phyloP scores from a whole-genome alignment of 2,888 invertebrate species.

The Eueremaeus valkanovi region DNA sequence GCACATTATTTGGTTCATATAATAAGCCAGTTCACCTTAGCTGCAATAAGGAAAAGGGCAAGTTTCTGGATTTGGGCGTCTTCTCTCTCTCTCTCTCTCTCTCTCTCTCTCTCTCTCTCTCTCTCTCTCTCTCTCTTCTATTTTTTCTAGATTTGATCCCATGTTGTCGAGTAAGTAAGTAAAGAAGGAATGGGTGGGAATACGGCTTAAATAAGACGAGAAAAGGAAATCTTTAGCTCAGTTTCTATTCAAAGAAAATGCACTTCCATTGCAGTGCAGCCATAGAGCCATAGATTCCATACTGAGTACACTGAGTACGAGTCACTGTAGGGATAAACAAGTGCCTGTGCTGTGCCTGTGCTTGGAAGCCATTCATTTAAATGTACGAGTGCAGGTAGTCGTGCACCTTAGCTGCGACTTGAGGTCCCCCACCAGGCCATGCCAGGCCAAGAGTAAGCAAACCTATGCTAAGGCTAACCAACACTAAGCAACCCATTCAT shows the following conservation, averaged over 20 bases:
- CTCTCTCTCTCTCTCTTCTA: conserved; percentile 12
- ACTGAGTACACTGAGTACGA: no score
- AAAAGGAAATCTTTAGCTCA: conserved; percentile 34
- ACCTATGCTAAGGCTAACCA: not conserved
- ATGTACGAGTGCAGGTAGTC: conserved; percentile 27
- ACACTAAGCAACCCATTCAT: conserved; percentile 32
- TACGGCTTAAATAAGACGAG: conserved; percentile 30
- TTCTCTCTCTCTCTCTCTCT: conserved; percentile 15
- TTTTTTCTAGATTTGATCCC: conserved; percentile 24
- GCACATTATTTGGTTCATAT: conserved; percentile 21
- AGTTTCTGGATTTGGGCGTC: conserved; percentile 21
- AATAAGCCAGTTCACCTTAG: conserved; percentile 16
- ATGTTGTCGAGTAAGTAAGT: conserved; percentile 22
- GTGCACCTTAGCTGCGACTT: conserved; percentile 19
- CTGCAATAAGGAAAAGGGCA: not conserved
- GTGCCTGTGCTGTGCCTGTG: not conserved
- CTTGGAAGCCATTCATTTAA: not conserved
- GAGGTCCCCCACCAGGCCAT: not conserved
- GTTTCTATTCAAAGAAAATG: conserved; percentile 20
- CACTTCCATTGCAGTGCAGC: conserved; percentile 2
- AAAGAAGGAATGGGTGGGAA: conserved; percentile 31
- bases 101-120: no score
- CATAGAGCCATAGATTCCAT: not conserved
- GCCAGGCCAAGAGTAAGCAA: not conserved
- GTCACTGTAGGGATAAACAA: conserved; percentile 31